Evolutionary conservation across 2,113 vertebrate species (phyloP).

Genomic region (Oxyruncus cristatus): DNA sequence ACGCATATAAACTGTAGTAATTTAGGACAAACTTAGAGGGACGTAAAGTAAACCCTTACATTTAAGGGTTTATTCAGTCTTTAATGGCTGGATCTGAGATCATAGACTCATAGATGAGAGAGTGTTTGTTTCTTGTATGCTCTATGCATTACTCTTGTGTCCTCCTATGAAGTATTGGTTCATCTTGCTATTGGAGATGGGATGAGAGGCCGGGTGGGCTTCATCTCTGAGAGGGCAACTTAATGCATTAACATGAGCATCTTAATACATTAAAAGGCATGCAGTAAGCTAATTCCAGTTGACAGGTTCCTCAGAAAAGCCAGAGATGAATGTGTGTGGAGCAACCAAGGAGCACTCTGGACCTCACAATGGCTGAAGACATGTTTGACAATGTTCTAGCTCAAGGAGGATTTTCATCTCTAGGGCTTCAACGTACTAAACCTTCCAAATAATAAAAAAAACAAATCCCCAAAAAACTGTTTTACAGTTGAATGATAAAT

Average conservation of each 20-base stretch:
- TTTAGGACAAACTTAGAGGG: background rate
- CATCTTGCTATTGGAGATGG: background rate
- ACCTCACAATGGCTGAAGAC: background rate
- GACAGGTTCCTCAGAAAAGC: background rate
- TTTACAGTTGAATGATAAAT: background rate
- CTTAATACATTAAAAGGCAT: background rate
- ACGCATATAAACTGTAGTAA: background rate
- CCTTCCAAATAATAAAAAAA: background rate
- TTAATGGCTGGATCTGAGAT: background rate
- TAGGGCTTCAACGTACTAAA: background rate
- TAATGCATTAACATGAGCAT: background rate
- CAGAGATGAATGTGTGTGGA: background rate
- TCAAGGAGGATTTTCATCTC: background rate
- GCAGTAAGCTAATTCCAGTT: background rate
- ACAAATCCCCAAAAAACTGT: background rate
- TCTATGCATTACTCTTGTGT: background rate
- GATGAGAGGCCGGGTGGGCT: background rate
- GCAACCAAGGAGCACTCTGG: background rate
- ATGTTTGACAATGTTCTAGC: background rate
- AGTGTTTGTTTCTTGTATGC: background rate
- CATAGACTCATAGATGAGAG: background rate
- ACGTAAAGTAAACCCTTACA: background rate
- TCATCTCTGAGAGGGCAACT: background rate
- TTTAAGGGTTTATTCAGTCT: background rate
- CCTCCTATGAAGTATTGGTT: background rate